Base-by-base conservation (phyloP, 92 coral and sea anemone species). In the Epizoanthus scotinus region DNA sequence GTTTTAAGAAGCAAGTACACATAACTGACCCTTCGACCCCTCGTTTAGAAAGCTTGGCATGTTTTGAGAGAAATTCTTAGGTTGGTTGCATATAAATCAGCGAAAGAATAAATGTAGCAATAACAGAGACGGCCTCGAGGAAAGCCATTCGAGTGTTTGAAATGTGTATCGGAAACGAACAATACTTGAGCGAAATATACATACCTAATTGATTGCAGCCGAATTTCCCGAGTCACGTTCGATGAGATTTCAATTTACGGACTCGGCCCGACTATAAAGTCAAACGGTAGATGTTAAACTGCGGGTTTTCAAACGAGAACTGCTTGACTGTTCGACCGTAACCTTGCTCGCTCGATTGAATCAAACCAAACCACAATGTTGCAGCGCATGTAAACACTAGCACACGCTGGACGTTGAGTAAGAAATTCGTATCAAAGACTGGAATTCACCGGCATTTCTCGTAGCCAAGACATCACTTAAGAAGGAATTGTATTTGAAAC, bases 11-110 rank as follows among this genome's bases (percentile, higher is more conserved):
- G 82, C 86, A 73, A 78, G 91, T 87, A 91, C 89, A 91, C 91
- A 91, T 10, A 59, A 44, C 38, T 91, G 96, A 91, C 94, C 94
- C 86, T 78, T 90, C 97, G 97, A 90, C 97, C 97, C 53, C 78
- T 68, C 78, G 83, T 92, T 83, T 75, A 58, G 70, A 82, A 89
- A 75, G 57, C 82, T 81, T 86, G 87, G 87, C 89, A 84, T 89
- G 82, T 78, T 81, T 50, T 40, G 62, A 87, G 94, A 68, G 91
- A 77, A 78, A 79, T 83, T 79, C 91, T 92, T 90, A 68, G 84
- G 58, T 53, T 47, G 67, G 83, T 83, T 83, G 42, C 73, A 55
- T 31, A 20, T 38, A 54, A 12, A 47, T 63, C n/a, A 31, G 21
- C 40, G 20, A 22, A 59, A 34, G 38, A 59, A 75, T 7, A 10